Base-by-base conservation (phyloP, 1,140 invertebrate species). In the Nebria ingens region DNA sequence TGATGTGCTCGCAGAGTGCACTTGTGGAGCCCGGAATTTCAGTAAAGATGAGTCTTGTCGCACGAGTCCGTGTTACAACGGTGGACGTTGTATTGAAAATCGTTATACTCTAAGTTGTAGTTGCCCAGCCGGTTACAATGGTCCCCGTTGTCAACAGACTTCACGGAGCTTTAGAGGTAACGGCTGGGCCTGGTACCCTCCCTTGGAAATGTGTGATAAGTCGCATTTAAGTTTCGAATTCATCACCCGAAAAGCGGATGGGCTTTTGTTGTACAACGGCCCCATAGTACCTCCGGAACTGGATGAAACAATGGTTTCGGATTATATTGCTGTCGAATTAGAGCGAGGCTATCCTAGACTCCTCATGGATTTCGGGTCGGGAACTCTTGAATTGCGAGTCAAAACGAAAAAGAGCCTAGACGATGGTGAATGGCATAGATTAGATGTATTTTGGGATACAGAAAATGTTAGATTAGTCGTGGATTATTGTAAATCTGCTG, bases 181-280 rank as follows among this genome's bases (percentile, higher is more conserved):
- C 62, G 91, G 91, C 2, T 95, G 90, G 88, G 93, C 94, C 9
- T 95, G 95, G 91, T 97, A 95, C 75, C 88, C 92, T 0, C 83
- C 94, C 0, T 73, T 98, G 4, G 90, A 94, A 67, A 95, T 97
- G 86, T 98, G 95, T 71, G 91, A 97, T 62, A 86, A 85, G 54
- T 95, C 93, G 19, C 91, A 95, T 74, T 78, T 98, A 40, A 94
- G 91, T 64, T 82, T 98, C 54, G 93, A 98, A 72, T 97, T 98
- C 66, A 87, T 95, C 54, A 97, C 95, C 0, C 79, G 84, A 61
- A 88, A 91, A 69, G 81, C 84, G 0, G 91, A 96, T 67, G 95
- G 94, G 1, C 75, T 97, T n/a, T 75, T 98, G 40, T 73, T 98
- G 6, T 98, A 98, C 70, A 98, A 97, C 72, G 96, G 96, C 25